These are phyloP conservation scores for Mylabris phalerata DNA, from an alignment of 1,140 invertebrate genomes.

Conservation along the genomic window DNA sequence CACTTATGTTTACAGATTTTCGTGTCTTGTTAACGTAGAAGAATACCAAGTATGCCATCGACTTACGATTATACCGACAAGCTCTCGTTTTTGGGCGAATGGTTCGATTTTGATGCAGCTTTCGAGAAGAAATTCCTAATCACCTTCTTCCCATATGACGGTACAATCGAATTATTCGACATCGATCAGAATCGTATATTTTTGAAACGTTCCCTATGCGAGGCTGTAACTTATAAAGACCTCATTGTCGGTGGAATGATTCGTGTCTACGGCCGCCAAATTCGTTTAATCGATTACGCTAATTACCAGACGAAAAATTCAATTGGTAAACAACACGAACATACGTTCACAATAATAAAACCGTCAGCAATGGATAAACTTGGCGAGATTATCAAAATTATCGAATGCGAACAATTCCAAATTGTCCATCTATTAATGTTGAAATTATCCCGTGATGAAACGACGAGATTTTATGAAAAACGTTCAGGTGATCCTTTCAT, in stretches of 20 bases:
- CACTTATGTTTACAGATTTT: no score
- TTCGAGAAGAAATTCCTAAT: conserved; percentile 59
- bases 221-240: conserved; percentile 52
- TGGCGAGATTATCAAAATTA: conserved; percentile 56
- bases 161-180: conserved; percentile 66
- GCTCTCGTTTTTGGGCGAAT: conserved; percentile 49
- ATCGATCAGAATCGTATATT: conserved; percentile 55
- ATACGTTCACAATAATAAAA: conserved; percentile 61
- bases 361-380: conserved; percentile 54
- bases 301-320: conserved; percentile 51
- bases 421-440: conserved; percentile 59
- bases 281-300: conserved; percentile 60
- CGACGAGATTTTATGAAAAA: conserved; percentile 50
- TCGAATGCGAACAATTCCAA: conserved; percentile 42
- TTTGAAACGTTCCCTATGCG: conserved; percentile 54
- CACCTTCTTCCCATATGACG: conserved; percentile 59
- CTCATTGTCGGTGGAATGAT: conserved; percentile 63
- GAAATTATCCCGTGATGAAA: conserved; percentile 49
- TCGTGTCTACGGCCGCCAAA: conserved; percentile 59
- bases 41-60: background rate
- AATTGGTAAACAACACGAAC: conserved; percentile 44
- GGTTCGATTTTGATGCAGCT: conserved; percentile 60
- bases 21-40: no score
- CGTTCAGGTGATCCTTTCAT: conserved; percentile 40
- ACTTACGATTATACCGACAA: conserved; percentile 34